These are phyloP conservation scores for Pelecanoides urinatrix DNA, from an alignment of 2,113 vertebrate species.

Conservation along the genomic window DNA sequence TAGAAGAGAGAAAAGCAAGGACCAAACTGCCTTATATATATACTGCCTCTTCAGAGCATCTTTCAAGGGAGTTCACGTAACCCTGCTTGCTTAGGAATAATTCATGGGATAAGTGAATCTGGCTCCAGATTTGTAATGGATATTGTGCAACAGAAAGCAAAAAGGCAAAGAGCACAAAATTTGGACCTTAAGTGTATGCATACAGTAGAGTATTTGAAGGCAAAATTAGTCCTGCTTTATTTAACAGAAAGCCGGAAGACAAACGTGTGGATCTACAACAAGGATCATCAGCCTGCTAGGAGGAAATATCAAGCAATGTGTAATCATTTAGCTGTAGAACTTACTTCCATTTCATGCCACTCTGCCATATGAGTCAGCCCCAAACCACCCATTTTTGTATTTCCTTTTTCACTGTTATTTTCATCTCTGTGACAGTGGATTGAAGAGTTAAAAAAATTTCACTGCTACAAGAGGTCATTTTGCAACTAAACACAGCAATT, in stretches of 20 bases:
- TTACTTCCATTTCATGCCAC: background rate
- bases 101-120: background rate
- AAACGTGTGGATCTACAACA: background rate
- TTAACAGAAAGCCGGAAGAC: constrained; percentile 14
- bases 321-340: constrained; percentile 27
- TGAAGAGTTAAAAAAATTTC: constrained; percentile 65
- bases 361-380: background rate
- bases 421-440: constrained; percentile 22
- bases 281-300: background rate
- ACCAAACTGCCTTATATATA: rapidly evolving
- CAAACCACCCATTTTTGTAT: constrained; percentile 34
- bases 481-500: constrained; percentile 62
- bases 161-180: background rate
- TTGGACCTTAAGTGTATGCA: background rate
- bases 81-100: background rate
- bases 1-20: background rate
- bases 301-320: background rate
- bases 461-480: constrained; percentile 56
- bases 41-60: background rate
- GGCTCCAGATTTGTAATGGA: background rate
- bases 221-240: background rate
- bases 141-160: background rate
- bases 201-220: background rate
- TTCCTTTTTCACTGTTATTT: constrained; percentile 35
- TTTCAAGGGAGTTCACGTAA: background rate